phyloP scores from a whole-genome alignment of 2,797 vertebrate genomes.

The Tenualosa ilisha region DNA sequence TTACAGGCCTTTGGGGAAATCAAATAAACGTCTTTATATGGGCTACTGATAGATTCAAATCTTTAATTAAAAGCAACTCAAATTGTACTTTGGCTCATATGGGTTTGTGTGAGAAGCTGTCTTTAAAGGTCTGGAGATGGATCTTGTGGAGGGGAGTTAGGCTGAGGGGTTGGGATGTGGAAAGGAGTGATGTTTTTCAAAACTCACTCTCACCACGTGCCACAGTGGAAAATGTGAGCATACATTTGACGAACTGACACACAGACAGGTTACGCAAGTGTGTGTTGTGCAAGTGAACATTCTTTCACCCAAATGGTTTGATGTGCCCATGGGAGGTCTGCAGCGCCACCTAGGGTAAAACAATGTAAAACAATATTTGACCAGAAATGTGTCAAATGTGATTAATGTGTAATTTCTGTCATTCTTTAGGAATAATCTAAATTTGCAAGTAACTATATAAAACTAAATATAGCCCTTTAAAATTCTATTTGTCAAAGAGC shows the following conservation, averaged over 20 bases:
- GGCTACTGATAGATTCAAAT: background rate
- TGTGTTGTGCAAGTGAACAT: constrained; percentile 67
- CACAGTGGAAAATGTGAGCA: constrained; percentile 65
- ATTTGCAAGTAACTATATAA: too few species aligned
- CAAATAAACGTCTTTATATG: background rate
- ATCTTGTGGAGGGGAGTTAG: background rate
- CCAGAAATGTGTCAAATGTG: too few species aligned
- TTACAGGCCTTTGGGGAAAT: background rate
- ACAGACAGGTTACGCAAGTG: constrained; percentile 63
- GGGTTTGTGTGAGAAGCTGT: background rate
- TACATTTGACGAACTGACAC: constrained; percentile 57
- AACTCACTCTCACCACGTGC: constrained; percentile 38
- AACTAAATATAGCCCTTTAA: background rate
- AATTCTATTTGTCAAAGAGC: background rate
- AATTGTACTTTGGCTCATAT: too few species aligned
- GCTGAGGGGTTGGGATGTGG: background rate
- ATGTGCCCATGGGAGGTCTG: background rate
- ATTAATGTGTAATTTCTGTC: background rate
- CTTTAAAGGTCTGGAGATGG: background rate
- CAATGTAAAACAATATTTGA: too few species aligned
- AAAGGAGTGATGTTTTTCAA: background rate
- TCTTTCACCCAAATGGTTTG: constrained; percentile 44
- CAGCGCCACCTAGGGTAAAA: constrained; percentile 52
- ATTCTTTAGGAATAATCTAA: background rate
- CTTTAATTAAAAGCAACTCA: background rate